Conservation (phyloP, 2,797 vertebrate species). For the Gallirallus australis region DNA sequence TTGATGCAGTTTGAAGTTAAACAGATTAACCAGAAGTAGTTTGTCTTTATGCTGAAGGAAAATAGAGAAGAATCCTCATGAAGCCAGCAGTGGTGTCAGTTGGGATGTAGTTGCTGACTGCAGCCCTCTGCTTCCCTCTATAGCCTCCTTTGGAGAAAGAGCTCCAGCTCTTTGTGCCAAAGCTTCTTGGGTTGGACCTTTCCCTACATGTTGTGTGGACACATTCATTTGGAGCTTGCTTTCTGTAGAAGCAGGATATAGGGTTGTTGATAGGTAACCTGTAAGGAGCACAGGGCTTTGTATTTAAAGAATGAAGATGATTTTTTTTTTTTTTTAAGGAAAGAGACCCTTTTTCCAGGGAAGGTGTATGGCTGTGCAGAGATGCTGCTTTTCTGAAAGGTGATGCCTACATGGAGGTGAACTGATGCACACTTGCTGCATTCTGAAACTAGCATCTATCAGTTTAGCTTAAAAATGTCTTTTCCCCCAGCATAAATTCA, state of each 20-base stretch:
- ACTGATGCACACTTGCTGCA: accelerated
- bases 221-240: neutral
- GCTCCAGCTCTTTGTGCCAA: neutral
- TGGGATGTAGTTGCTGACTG: neutral
- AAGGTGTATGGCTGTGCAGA: neutral
- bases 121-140: neutral
- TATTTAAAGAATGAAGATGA: neutral
- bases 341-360: neutral
- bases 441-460: neutral
- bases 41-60: neutral
- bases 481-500: neutral
- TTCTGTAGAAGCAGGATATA: neutral
- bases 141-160: neutral
- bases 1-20: neutral
- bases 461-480: neutral
- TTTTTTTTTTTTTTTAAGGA: neutral
- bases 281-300: neutral
- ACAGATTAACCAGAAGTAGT: neutral
- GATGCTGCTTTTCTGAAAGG: neutral
- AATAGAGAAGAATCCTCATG: neutral
- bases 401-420: neutral
- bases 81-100: neutral
- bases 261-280: neutral
- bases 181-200: neutral
- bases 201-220: neutral